Percentiles rank a stretch among this genome's conserved stretches.
Evolutionary conservation across 1,140 invertebrate genomes (phyloP).

Genomic region (Agraylea sexmaculata): DNA sequence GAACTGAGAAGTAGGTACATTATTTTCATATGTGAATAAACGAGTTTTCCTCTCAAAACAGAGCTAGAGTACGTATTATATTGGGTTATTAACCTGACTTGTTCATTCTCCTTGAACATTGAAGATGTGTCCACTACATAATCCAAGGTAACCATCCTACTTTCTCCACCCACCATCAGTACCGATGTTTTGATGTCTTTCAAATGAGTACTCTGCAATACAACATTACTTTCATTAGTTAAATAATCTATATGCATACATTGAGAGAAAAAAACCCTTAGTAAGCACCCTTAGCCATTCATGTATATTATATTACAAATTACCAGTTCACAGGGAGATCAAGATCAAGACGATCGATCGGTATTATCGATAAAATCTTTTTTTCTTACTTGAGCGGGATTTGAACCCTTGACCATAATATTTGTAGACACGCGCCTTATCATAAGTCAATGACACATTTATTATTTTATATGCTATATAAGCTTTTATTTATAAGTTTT

Average conservation of each 20-base stretch:
- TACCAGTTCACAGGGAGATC: no score
- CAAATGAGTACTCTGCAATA: slow-evolving; percentile 65
- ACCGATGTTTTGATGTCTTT: slow-evolving; percentile 75
- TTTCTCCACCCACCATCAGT: slow-evolving; percentile 58
- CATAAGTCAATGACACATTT: background rate
- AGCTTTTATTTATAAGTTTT: no score
- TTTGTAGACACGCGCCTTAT: no score
- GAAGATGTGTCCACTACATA: slow-evolving; percentile 56
- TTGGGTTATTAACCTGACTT: slow-evolving; percentile 21
- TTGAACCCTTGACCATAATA: no score
- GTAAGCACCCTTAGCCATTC: no score
- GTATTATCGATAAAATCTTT: no score
- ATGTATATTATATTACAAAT: no score
- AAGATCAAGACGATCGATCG: no score
- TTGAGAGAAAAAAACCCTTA: no score
- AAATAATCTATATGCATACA: no score
- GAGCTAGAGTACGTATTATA: background rate
- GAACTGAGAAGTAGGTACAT: background rate
- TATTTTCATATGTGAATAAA: background rate
- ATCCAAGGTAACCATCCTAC: slow-evolving; percentile 65
- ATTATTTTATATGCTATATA: background rate
- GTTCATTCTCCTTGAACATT: slow-evolving; percentile 31
- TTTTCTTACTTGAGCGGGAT: no score
- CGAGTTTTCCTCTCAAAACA: background rate
- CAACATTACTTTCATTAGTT: no score